These are phyloP conservation scores for Alethe diademata DNA, from an alignment of 2,113 vertebrate genomes.

Conservation along the genomic window DNA sequence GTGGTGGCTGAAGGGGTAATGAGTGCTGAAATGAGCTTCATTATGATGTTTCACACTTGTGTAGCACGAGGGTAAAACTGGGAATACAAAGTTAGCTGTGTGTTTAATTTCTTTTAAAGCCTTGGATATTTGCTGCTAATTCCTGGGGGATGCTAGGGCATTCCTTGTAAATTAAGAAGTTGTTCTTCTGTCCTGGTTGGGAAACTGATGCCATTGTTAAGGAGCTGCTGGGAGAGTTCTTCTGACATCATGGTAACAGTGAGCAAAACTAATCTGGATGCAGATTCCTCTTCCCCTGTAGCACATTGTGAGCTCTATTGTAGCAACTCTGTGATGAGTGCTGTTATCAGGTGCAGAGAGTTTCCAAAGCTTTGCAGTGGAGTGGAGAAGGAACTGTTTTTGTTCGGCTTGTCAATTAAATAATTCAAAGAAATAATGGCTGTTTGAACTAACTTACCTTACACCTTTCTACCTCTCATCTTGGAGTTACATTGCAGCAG, in stretches of 20 bases:
- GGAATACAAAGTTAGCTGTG: neutral
- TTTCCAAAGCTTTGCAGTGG: neutral
- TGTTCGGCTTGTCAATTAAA: neutral
- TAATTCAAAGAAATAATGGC: neutral
- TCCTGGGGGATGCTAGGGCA: neutral
- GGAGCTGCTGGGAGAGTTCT: neutral
- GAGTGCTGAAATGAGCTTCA: neutral
- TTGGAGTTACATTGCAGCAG: neutral
- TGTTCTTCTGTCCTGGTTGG: neutral
- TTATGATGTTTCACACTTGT: neutral
- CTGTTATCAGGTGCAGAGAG: neutral
- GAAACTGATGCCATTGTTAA: neutral
- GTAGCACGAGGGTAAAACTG: neutral
- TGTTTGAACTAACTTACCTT: neutral
- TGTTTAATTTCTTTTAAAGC: neutral
- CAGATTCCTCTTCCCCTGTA: neutral
- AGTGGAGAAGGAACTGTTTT: neutral
- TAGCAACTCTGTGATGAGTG: neutral
- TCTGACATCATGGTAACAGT: neutral
- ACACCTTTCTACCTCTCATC: neutral
- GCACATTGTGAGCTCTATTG: neutral
- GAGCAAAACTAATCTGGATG: neutral
- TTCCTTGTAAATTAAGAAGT: neutral
- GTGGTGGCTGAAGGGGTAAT: neutral
- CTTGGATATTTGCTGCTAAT: neutral